Base-by-base conservation (phyloP, 2,888 invertebrate genomes). In the Rhamphomyia laevipes region DNA sequence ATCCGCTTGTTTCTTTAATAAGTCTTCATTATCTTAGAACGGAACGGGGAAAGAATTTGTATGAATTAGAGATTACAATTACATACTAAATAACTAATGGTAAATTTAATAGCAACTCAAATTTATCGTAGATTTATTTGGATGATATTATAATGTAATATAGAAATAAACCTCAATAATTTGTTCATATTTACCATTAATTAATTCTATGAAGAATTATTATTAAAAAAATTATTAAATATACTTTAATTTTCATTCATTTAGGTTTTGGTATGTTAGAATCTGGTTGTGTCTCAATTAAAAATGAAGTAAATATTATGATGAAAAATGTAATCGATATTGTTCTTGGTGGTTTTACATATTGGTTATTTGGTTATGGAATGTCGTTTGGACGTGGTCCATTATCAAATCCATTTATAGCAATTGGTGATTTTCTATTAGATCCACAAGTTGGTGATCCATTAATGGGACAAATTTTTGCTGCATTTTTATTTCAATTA, bases 251-350 rank as follows among this genome's bases (percentile, higher is more conserved):
- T n/a, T 31, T 15, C 7, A 31, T 47, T 2, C 27, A 67, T 63
- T 4, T 59, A 90, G 92, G 94, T 18, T 95, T 94, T 62, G 93
- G 93, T 1, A 86, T 95, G 82, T 70, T 94, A 57, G 94, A 94
- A 66, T 90, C 92, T 0, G 94, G 94, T 2, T 89, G 87, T 59
- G 93, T 94, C 0, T 90, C 90, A 0, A 77, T 89, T 47, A 91
- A 93, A 71, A 94, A 94, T 64, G 93, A 94, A 73, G 91, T 92
- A 0, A 94, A 94, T 66, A 93, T 96, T 51, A 94, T 95, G 94
- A 91, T 95, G 86, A 95, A 95, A 68, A 94, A 94, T 62, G 82
- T 92, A 0, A 87, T 90, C 1, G 94, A 95, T 60, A 91, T 95
- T 46, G 87, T 91, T 1, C 76, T 95, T 17, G 94, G 94, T 3